These are phyloP conservation scores for Calosoma granatense DNA, from an alignment of 1,140 invertebrate species.

Conservation along the genomic window DNA sequence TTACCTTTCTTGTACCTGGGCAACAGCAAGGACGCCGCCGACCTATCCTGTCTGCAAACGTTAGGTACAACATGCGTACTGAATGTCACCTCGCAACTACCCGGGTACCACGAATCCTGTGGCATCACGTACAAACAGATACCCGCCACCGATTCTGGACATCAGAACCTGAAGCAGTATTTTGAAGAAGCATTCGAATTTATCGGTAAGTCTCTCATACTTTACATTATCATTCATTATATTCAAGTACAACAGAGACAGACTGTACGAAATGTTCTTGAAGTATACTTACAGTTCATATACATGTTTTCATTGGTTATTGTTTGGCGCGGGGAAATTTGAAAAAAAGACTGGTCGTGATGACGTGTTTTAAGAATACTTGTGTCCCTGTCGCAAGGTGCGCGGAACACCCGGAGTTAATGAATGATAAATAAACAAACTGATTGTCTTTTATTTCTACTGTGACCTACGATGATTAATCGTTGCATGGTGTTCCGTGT, in stretches of 20 bases:
- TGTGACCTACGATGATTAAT: too few relatives aligned
- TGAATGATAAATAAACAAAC: too few relatives aligned
- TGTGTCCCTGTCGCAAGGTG: too few relatives aligned
- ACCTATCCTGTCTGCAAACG: constrained; percentile 53
- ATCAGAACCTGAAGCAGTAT: constrained; percentile 86
- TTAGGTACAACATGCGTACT: constrained; percentile 66
- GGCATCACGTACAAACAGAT: constrained; percentile 74
- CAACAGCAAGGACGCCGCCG: constrained; percentile 73
- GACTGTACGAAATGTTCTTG: constrained; percentile 2
- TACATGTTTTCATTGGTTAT: background rate
- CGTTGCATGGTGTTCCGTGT: too few relatives aligned
- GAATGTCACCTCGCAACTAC: constrained; percentile 72
- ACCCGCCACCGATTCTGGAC: constrained; percentile 72
- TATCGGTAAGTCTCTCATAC: constrained; percentile 62
- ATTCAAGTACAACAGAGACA: background rate
- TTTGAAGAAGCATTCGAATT: constrained; percentile 85
- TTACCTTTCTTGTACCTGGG: constrained; percentile 82
- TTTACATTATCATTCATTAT: too few relatives aligned
- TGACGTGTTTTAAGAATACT: too few relatives aligned
- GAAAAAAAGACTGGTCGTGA: too few relatives aligned
- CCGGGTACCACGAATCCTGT: constrained; percentile 55
- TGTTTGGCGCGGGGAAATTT: background rate
- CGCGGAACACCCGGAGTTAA: too few relatives aligned
- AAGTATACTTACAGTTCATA: constrained; percentile 2
- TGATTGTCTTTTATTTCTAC: too few relatives aligned